Evolutionary conservation across 2,888 invertebrate species (phyloP).

Genomic region (Lepidocyrtoides sp.): DNA sequence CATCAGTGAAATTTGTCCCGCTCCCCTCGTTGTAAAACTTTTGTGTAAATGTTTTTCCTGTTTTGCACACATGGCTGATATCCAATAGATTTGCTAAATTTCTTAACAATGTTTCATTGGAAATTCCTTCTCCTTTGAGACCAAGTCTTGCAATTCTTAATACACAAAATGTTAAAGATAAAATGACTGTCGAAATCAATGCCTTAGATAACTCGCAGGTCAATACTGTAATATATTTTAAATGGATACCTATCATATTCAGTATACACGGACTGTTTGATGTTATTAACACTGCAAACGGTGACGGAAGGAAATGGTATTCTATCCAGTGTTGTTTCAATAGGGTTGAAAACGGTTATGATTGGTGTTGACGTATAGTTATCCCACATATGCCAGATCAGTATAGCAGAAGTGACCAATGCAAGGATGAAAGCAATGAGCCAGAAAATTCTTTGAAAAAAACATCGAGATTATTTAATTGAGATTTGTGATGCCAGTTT

Average conservation of each 20-base stretch:
- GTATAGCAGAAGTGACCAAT: background rate
- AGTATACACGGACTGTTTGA: too few species aligned
- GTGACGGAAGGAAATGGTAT: constrained; percentile 83
- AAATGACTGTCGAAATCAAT: too few species aligned
- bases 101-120: background rate
- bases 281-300: constrained; percentile 83
- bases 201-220: too few species aligned
- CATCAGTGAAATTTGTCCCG: too few species aligned
- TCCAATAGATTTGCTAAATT: constrained; percentile 1
- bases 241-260: too few species aligned
- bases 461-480: too few species aligned
- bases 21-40: too few species aligned
- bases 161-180: too few species aligned
- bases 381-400: constrained; percentile 72
- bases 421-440: background rate
- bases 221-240: too few species aligned
- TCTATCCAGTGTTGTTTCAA: constrained; percentile 68
- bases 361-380: constrained; percentile 78
- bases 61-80: constrained; percentile 76
- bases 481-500: too few species aligned
- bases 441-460: constrained; percentile 11
- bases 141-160: too few species aligned
- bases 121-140: too few species aligned
- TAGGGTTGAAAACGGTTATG: constrained; percentile 80
- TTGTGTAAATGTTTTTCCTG: constrained; percentile 67